Evolutionary conservation across 2,888 invertebrate species (phyloP).

Genomic region (Caenorhabditis sp.): DNA sequence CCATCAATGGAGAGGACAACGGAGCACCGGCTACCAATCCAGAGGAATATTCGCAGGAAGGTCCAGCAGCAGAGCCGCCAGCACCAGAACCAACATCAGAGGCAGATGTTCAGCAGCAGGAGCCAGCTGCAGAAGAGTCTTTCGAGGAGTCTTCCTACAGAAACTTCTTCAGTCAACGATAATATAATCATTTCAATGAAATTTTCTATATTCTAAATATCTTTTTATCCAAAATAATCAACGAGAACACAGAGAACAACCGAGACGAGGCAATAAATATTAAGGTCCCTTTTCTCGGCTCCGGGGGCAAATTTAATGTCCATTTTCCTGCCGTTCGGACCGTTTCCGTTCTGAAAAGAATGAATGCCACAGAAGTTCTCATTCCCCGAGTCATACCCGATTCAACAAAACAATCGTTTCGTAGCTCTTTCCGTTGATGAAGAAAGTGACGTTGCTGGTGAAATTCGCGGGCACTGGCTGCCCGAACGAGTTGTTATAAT

Average conservation of each 20-base stretch:
- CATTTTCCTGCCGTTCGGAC: too few relatives aligned
- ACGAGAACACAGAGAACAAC: neutral
- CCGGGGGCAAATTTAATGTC: too few relatives aligned
- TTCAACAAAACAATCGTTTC: too few relatives aligned
- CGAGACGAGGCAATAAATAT: neutral
- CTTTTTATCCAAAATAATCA: too few relatives aligned
- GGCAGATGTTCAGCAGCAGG: constrained; percentile 14
- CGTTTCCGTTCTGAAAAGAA: too few relatives aligned
- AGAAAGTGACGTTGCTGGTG: too few relatives aligned
- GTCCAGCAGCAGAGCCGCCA: constrained; percentile 26
- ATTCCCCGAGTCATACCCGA: too few relatives aligned
- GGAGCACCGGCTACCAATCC: constrained; percentile 54
- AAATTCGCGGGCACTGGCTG: too few relatives aligned
- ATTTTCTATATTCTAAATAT: neutral
- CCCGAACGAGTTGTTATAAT: too few relatives aligned
- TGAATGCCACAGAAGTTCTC: too few relatives aligned
- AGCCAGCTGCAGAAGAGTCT: constrained; percentile 59
- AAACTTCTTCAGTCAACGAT: constrained; percentile 55
- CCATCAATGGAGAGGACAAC: constrained; percentile 61
- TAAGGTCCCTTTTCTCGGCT: too few relatives aligned
- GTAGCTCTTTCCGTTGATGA: too few relatives aligned
- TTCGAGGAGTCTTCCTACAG: constrained; percentile 70
- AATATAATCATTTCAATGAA: neutral
- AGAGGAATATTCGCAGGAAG: constrained; percentile 51
- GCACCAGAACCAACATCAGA: constrained; percentile 18